phyloP scores from a whole-genome alignment of 2,888 invertebrate genomes.

The Ophion costatus region DNA sequence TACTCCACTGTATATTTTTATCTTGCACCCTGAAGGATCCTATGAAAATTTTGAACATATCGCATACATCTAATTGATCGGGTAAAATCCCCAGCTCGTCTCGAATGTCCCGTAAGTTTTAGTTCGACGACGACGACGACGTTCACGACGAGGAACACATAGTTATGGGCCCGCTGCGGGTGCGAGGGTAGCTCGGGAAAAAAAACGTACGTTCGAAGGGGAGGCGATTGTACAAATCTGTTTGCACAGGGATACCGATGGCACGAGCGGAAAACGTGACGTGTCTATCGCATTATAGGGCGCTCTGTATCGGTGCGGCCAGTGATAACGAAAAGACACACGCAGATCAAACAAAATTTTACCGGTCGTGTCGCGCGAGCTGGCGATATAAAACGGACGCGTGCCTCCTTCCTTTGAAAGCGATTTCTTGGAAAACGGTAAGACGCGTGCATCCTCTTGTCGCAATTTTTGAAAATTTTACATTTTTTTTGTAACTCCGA shows the following conservation, averaged over 20 bases:
- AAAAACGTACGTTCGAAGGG: slow-evolving; percentile 29
- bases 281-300: slow-evolving; percentile 34
- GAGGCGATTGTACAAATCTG: slow-evolving; percentile 62
- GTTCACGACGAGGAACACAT: neutral
- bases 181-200: slow-evolving; percentile 45
- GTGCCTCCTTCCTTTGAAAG: slow-evolving; percentile 60
- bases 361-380: slow-evolving; percentile 31
- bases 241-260: slow-evolving; percentile 66
- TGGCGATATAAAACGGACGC: slow-evolving; percentile 40
- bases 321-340: slow-evolving; percentile 57
- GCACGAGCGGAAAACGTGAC: slow-evolving; percentile 63
- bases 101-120: slow-evolving; percentile 19
- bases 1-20: too few species aligned
- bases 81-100: neutral
- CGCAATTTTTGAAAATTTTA: neutral
- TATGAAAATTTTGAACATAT: neutral
- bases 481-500: neutral
- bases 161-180: slow-evolving; percentile 11
- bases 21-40: neutral
- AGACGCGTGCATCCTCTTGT: slow-evolving; percentile 34
- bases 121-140: slow-evolving; percentile 23
- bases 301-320: slow-evolving; percentile 45
- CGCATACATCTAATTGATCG: neutral
- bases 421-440: slow-evolving; percentile 69
- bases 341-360: slow-evolving; percentile 63